A percentile compares a stretch with the other conserved stretches of the same genome.
phyloP scores from a whole-genome alignment of 2,888 invertebrate genomes.

The Drosophila formosana region DNA sequence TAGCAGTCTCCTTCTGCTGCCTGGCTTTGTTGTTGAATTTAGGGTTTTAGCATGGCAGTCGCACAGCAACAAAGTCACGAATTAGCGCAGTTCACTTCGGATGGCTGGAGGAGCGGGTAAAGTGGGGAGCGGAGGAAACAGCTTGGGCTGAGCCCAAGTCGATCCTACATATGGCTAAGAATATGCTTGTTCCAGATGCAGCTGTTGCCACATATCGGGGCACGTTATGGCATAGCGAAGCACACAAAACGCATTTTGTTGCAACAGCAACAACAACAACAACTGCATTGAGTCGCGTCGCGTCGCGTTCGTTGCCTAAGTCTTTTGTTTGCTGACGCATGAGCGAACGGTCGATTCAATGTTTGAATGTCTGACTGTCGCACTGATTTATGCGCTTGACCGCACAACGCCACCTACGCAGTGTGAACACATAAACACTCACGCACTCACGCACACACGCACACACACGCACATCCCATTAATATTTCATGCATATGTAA shows the following conservation, averaged over 20 bases:
- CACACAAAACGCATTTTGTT: slow-evolving; percentile 68
- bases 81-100: slow-evolving; percentile 71
- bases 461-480: slow-evolving; percentile 39
- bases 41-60: slow-evolving; percentile 52
- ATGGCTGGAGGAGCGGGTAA: slow-evolving; percentile 9
- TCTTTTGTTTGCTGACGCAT: slow-evolving; percentile 80
- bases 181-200: slow-evolving; percentile 61
- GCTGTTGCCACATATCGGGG: slow-evolving; percentile 64
- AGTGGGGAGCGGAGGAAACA: background rate
- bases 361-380: slow-evolving; percentile 54
- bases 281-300: slow-evolving; percentile 16
- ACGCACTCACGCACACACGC: slow-evolving; percentile 12
- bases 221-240: slow-evolving; percentile 20
- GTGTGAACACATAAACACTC: slow-evolving; percentile 25
- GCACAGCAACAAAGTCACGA: slow-evolving; percentile 61
- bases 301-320: slow-evolving; percentile 72
- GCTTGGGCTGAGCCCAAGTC: slow-evolving; percentile 6
- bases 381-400: slow-evolving; percentile 78
- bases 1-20: slow-evolving; percentile 3
- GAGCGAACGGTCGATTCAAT: slow-evolving; percentile 59
- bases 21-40: slow-evolving; percentile 43
- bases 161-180: slow-evolving; percentile 58
- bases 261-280: slow-evolving; percentile 52
- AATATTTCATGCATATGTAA: slow-evolving; percentile 58
- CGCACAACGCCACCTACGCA: slow-evolving; percentile 71